Percentiles rank a stretch among this genome's conserved stretches.
These are phyloP conservation scores for Phoebastria nigripes DNA, from an alignment of 2,797 vertebrate genomes.

Conservation along the genomic window DNA sequence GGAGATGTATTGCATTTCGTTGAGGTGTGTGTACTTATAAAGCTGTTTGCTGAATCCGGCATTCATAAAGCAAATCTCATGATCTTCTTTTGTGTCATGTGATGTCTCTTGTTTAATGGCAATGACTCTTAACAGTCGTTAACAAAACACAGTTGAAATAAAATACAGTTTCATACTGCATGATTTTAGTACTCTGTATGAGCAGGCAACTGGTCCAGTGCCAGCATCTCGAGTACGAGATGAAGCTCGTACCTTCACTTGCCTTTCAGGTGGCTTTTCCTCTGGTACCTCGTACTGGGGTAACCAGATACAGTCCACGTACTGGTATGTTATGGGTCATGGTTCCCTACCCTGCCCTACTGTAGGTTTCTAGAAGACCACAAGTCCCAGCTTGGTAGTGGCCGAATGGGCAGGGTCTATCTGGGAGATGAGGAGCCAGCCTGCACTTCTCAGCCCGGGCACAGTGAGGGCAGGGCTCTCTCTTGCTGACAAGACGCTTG, in stretches of 20 bases:
- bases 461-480: fast-evolving
- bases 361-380: not conserved
- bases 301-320: fast-evolving
- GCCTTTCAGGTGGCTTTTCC: not conserved
- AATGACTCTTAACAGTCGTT: not conserved
- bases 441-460: not conserved
- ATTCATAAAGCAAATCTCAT: not conserved
- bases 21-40: not conserved
- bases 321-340: fast-evolving
- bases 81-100: not conserved
- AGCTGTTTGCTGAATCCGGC: not conserved
- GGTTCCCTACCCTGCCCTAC: not conserved
- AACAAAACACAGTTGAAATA: not conserved
- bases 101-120: not conserved
- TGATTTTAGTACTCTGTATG: not conserved
- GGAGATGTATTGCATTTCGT: not conserved
- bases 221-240: fast-evolving
- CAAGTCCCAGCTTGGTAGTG: not conserved
- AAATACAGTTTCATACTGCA: not conserved
- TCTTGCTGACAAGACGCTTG: fast-evolving
- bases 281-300: fast-evolving
- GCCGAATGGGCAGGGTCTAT: fast-evolving
- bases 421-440: not conserved
- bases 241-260: not conserved
- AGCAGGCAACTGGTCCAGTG: not conserved